phyloP scores from a whole-genome alignment of 2,797 vertebrate species.

The Alfaro cultratus region DNA sequence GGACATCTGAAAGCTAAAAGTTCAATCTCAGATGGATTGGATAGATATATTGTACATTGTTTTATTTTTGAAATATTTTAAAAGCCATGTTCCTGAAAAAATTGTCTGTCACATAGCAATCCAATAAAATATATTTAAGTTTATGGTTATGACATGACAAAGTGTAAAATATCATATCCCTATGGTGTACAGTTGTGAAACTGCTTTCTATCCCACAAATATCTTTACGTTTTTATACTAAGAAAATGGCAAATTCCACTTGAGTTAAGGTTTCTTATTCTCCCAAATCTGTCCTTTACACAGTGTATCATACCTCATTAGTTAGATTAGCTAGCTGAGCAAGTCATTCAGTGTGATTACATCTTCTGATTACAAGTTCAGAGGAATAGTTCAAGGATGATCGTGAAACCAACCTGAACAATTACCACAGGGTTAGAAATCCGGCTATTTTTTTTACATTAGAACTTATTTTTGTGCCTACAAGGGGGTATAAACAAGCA shows the following conservation, averaged over 20 bases:
- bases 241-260: slow-evolving; percentile 19
- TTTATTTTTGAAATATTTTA: neutral
- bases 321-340: slow-evolving; percentile 44
- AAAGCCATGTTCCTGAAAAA: neutral
- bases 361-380: slow-evolving; percentile 25
- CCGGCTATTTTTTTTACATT: neutral
- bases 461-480: slow-evolving; percentile 13
- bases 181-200: neutral
- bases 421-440: neutral
- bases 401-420: neutral
- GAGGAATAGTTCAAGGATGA: neutral
- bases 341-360: slow-evolving; percentile 20
- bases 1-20: too few species aligned
- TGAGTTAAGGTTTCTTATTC: slow-evolving; percentile 31
- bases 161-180: neutral
- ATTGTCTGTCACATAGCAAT: neutral
- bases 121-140: neutral
- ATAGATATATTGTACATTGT: neutral
- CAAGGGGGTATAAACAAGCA: neutral
- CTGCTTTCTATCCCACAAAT: neutral
- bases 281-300: slow-evolving; percentile 30
- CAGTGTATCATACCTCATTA: slow-evolving; percentile 25
- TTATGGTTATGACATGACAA: neutral
- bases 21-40: neutral
- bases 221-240: neutral